Evolutionary conservation across 2,888 invertebrate species (phyloP), one percentile per base, ranked within the genome.

Genomic region (Zelleria hepariella): DNA sequence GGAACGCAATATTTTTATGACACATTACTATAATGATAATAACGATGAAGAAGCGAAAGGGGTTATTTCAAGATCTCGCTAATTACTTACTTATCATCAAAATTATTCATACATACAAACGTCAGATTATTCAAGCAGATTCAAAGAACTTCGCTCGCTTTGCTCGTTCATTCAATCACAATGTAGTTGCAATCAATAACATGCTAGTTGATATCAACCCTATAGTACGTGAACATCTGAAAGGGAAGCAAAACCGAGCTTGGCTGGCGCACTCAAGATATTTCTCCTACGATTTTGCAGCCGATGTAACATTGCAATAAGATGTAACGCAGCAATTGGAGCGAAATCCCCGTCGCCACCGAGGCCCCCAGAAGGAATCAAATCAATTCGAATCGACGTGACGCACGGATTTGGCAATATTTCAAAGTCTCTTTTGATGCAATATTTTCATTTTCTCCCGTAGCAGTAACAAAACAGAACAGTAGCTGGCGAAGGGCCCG

Each of bases 371-470:
- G 77, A 73, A 76, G 74, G 70, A 68, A 68, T 68, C 71, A 76
- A 84, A 86, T 84, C 84, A 82, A 83, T 85, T 77, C 74, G 65
- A 63, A 21, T 56, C 27, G 68, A 66, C 69, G 71, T 73, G 78
- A 80, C 78, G 78, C 80, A 73, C 81, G 68, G 73, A 78, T 72
- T 83, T 85, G 86, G 84, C 86, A 85, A 81, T 83, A 84, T 82
- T 82, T 85, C 86, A 84, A 85, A 79, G 77, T 78, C 74, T 72
- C 75, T 80, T 42, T 77, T 80, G 82, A 81, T 82, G 80, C 80
- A 81, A 80, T 77, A 79, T 78, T 79, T 78, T 71, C 67, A 68
- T 69, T 72, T 66, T 73, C 66, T 65, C 62, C 10, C 10, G 15
- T 15, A 4, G 32, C 10, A 2, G 15, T 3, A 42, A 42, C 0